phyloP scores from a whole-genome alignment of 2,888 invertebrate species.

The Polymixis lichenea region DNA sequence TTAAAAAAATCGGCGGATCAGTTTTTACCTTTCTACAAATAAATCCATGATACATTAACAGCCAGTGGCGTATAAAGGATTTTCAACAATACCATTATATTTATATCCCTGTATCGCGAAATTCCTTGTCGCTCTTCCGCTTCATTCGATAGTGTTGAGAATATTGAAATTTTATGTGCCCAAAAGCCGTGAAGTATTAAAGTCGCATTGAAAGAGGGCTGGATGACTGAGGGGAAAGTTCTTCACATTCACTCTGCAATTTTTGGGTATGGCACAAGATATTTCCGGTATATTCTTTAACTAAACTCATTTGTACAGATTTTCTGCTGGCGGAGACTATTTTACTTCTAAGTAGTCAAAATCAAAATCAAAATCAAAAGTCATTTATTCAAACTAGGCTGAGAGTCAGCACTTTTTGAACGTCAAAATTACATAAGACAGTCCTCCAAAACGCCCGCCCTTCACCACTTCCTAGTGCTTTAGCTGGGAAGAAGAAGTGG shows the following conservation, averaged over 20 bases:
- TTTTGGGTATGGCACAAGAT: slow-evolving; percentile 44
- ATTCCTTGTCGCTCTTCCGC: slow-evolving; percentile 62
- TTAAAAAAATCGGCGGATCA: background rate
- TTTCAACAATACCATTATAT: slow-evolving; percentile 38
- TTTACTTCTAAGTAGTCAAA: too few species aligned
- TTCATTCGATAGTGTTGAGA: slow-evolving; percentile 58
- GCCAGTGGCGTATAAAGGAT: slow-evolving; percentile 25
- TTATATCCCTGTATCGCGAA: slow-evolving; percentile 42
- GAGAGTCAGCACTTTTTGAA: too few species aligned
- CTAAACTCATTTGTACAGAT: slow-evolving; percentile 3
- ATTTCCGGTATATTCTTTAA: slow-evolving; percentile 36
- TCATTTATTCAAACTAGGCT: too few species aligned
- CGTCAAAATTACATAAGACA: too few species aligned
- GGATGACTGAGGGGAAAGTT: slow-evolving; percentile 51
- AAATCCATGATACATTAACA: slow-evolving; percentile 38
- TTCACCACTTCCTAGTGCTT: too few species aligned
- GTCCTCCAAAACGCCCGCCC: too few species aligned
- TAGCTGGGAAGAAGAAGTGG: too few species aligned
- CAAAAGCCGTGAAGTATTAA: slow-evolving; percentile 69
- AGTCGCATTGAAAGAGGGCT: slow-evolving; percentile 57
- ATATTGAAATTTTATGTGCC: slow-evolving; percentile 68
- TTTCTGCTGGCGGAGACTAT: background rate
- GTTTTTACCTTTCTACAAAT: background rate
- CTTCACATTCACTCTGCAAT: slow-evolving; percentile 45
- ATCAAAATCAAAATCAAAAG: too few species aligned